Percentiles rank a stretch among this genome's conserved stretches.
These are phyloP conservation scores for Caenorhabditis briggsae DNA, from an alignment of 1,140 invertebrate species.

Conservation along the genomic window DNA sequence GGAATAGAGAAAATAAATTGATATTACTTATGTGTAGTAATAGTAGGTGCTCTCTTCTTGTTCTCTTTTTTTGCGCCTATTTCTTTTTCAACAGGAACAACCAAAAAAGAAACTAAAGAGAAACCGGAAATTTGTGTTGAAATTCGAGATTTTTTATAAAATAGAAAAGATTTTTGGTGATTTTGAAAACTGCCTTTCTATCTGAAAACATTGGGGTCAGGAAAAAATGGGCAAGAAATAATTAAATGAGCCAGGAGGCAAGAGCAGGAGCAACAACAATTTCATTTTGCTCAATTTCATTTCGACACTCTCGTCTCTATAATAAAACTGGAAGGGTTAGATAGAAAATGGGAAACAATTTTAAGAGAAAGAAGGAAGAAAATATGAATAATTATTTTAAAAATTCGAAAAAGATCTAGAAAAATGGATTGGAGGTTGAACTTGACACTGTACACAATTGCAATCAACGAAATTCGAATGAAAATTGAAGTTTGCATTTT, in stretches of 20 bases:
- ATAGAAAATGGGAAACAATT: too few relatives aligned
- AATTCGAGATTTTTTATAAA: constrained; percentile 5
- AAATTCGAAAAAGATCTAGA: too few relatives aligned
- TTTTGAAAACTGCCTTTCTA: not conserved
- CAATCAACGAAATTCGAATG: too few relatives aligned
- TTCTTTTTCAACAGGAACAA: not conserved
- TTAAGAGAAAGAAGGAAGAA: too few relatives aligned
- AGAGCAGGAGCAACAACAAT: constrained; percentile 17
- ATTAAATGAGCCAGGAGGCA: not conserved
- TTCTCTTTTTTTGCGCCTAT: not conserved
- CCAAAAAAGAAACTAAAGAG: constrained; percentile 10
- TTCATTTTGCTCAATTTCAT: constrained; percentile 10
- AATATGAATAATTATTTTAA: too few relatives aligned
- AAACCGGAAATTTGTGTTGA: constrained; percentile 38
- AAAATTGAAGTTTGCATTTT: too few relatives aligned
- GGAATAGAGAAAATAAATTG: not conserved
- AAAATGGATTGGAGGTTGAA: too few relatives aligned
- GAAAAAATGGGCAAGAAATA: not conserved
- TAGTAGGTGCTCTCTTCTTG: not conserved
- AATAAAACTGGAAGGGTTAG: not conserved
- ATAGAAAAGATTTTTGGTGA: not conserved
- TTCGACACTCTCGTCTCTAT: not conserved
- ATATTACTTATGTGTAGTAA: constrained; percentile 1
- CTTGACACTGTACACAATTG: too few relatives aligned
- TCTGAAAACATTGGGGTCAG: constrained; percentile 22